Conservation (phyloP, 2,888 invertebrate species). For the Miltochrista miniata region DNA sequence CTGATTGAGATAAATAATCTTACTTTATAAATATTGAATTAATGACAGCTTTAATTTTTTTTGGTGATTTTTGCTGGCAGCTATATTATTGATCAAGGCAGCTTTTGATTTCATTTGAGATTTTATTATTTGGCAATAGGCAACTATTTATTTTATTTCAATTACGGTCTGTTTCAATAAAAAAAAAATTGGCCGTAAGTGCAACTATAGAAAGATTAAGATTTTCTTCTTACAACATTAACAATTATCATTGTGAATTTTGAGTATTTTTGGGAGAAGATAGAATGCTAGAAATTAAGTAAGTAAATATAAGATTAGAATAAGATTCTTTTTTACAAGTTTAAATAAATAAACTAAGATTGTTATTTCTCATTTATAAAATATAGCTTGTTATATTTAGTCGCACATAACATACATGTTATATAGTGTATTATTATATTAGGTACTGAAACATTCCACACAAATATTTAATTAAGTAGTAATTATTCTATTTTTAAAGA, state of each 20-base stretch:
- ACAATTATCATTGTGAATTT: slow-evolving; percentile 3
- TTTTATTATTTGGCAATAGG: neutral
- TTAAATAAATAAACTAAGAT: neutral
- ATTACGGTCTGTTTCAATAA: slow-evolving; percentile 7
- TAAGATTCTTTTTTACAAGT: neutral
- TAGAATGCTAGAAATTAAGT: too few relatives aligned
- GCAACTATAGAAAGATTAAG: slow-evolving; percentile 27
- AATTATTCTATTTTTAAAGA: too few relatives aligned
- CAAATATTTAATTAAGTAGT: slow-evolving; percentile 12
- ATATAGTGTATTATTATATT: slow-evolving; percentile 17
- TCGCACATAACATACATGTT: slow-evolving; percentile 6
- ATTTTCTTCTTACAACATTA: slow-evolving; percentile 3
- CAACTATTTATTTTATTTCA: neutral
- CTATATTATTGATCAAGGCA: slow-evolving; percentile 14
- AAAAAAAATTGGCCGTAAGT: slow-evolving; percentile 35
- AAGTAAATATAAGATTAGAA: slow-evolving; percentile 5
- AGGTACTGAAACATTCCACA: slow-evolving; percentile 68
- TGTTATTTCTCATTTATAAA: slow-evolving; percentile 7
- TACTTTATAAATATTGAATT: slow-evolving; percentile 6
- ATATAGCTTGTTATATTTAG: slow-evolving; percentile 12
- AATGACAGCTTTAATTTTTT: slow-evolving; percentile 7
- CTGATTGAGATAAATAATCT: too few relatives aligned
- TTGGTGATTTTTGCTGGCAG: slow-evolving; percentile 6
- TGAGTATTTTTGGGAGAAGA: slow-evolving; percentile 4
- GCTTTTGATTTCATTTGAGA: neutral